These are phyloP conservation scores for Motacilla alba DNA, from an alignment of 2,113 vertebrate species.

Conservation along the genomic window DNA sequence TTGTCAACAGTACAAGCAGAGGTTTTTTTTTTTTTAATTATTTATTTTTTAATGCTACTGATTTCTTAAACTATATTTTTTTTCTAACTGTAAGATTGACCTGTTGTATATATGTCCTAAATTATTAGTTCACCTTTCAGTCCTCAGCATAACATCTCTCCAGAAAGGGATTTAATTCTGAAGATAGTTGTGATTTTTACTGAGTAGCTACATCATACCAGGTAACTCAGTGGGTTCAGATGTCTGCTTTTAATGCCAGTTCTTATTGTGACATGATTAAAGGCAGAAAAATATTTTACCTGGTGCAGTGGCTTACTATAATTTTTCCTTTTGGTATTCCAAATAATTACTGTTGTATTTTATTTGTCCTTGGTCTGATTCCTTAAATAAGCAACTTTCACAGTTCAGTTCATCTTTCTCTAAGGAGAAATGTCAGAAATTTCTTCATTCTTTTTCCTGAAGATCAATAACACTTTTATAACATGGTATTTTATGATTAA, in stretches of 20 bases:
- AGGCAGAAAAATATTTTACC: not conserved
- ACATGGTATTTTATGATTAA: not conserved
- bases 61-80: not conserved
- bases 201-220: not conserved
- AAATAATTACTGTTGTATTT: not conserved
- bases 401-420: not conserved
- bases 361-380: not conserved
- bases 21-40: not conserved
- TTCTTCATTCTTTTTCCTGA: not conserved
- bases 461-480: not conserved
- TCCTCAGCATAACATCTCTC: not conserved
- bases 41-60: not conserved
- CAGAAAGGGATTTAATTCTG: not conserved
- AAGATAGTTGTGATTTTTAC: not conserved
- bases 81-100: not conserved
- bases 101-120: not conserved
- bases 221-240: not conserved
- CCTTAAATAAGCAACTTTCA: not conserved
- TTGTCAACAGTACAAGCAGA: not conserved
- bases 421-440: not conserved
- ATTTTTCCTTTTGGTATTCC: not conserved
- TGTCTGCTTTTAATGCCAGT: not conserved
- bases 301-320: not conserved
- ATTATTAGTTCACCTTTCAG: not conserved
- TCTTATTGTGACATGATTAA: not conserved